Percentiles rank a stretch among this genome's conserved stretches.
Evolutionary conservation across 2,113 vertebrate genomes (phyloP).

Genomic region (Candoia aspera): DNA sequence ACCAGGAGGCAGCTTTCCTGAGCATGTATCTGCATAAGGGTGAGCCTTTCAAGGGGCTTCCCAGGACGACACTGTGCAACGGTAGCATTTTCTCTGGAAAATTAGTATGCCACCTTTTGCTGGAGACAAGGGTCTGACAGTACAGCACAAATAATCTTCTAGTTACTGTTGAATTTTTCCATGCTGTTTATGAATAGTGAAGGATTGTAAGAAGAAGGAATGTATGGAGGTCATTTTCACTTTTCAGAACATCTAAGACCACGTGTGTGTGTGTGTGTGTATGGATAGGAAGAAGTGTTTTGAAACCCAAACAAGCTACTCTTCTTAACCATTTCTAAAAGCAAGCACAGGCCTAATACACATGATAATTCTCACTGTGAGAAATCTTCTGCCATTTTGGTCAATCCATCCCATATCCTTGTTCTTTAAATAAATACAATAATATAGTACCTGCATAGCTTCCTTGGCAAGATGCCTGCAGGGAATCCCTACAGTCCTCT

Average conservation of each 20-base stretch:
- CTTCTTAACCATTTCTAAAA: background rate
- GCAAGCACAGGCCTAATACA: background rate
- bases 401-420: background rate
- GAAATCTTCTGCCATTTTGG: background rate
- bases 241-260: slow-evolving; percentile 1
- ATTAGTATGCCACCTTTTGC: background rate
- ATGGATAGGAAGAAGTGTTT: background rate
- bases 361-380: background rate
- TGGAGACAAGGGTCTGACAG: background rate
- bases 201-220: background rate
- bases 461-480: background rate
- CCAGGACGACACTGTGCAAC: background rate
- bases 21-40: background rate
- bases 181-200: background rate
- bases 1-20: background rate
- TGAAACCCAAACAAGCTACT: background rate
- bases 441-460: background rate
- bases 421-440: background rate
- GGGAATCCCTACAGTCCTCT: background rate
- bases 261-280: background rate
- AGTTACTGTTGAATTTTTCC: background rate
- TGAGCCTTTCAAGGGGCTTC: background rate
- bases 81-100: background rate
- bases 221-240: background rate
- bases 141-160: background rate